phyloP scores from a whole-genome alignment of 2,113 vertebrate species.

The Hiodon alosoides region DNA sequence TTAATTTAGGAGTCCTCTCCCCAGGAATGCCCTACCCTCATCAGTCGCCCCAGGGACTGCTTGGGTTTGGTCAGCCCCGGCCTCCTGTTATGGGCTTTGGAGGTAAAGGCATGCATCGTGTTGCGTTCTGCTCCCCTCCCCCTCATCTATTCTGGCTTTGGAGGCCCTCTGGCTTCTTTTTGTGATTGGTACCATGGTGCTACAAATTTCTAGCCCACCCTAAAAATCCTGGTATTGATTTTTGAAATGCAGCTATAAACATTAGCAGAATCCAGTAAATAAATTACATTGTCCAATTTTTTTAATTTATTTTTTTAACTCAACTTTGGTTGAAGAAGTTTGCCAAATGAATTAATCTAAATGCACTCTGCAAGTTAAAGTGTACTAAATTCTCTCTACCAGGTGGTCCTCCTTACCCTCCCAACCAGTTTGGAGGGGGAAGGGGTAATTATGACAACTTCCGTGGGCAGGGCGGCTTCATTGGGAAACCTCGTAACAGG shows the following conservation, averaged over 20 bases:
- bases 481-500: slow-evolving; percentile 85
- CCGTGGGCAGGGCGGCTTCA: slow-evolving; percentile 80
- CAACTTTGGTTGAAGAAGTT: no score
- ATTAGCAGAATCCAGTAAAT: no score
- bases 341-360: no score
- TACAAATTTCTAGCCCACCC: no score
- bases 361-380: no score
- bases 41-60: slow-evolving; percentile 75
- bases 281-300: no score
- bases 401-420: slow-evolving; percentile 77
- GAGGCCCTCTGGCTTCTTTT: no score
- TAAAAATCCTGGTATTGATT: no score
- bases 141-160: no score
- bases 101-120: slow-evolving; percentile 53
- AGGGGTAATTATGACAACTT: slow-evolving; percentile 84
- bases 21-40: slow-evolving; percentile 77
- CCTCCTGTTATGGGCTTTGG: slow-evolving; percentile 82
- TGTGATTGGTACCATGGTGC: no score
- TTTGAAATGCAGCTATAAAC: no score
- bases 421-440: slow-evolving; percentile 75
- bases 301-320: no score
- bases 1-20: slow-evolving; percentile 45
- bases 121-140: background rate
- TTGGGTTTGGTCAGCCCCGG: slow-evolving; percentile 81
- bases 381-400: slow-evolving; percentile 7